These are phyloP conservation scores for Callionymus lyra DNA, from an alignment of 2,113 vertebrate genomes.

Conservation along the genomic window DNA sequence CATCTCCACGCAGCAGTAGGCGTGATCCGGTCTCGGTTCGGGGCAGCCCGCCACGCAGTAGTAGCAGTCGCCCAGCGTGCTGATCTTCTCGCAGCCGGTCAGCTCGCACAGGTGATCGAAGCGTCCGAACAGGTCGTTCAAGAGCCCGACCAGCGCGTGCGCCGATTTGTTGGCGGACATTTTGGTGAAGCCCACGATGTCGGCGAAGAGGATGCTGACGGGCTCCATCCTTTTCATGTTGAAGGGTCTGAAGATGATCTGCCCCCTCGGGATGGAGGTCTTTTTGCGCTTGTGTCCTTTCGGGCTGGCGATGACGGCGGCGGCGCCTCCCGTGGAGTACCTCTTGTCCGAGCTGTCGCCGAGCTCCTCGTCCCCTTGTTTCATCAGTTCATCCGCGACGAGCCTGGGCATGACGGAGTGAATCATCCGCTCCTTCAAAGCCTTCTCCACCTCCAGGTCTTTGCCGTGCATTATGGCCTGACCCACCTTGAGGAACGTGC, in stretches of 20 bases:
- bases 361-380: conserved; percentile 91
- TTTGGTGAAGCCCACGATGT: conserved; percentile 97
- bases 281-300: conserved; percentile 90
- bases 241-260: conserved; percentile 93
- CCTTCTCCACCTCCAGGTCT: conserved; percentile 97
- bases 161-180: conserved; percentile 99
- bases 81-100: conserved; percentile 95
- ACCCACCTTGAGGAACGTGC: conserved; percentile 96
- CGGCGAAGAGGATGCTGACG: conserved; percentile 95
- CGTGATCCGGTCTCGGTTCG: conserved; percentile 84
- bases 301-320: conserved; percentile 71
- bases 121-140: conserved; percentile 94
- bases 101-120: conserved; percentile 93
- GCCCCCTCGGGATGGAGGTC: conserved; percentile 86
- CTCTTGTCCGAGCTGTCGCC: conserved; percentile 77
- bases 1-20: conserved; percentile 98
- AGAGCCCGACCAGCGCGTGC: conserved; percentile 86
- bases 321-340: conserved; percentile 71
- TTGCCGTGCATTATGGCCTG: conserved; percentile 98
- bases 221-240: conserved; percentile 98
- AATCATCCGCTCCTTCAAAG: conserved; percentile 97
- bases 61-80: conserved; percentile 96
- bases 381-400: conserved; percentile 94
- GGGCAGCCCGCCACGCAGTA: conserved; percentile 98
- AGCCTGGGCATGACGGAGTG: conserved; percentile 96